Base-by-base conservation (phyloP, 2,113 vertebrate species). In the Amia ocellicauda region DNA sequence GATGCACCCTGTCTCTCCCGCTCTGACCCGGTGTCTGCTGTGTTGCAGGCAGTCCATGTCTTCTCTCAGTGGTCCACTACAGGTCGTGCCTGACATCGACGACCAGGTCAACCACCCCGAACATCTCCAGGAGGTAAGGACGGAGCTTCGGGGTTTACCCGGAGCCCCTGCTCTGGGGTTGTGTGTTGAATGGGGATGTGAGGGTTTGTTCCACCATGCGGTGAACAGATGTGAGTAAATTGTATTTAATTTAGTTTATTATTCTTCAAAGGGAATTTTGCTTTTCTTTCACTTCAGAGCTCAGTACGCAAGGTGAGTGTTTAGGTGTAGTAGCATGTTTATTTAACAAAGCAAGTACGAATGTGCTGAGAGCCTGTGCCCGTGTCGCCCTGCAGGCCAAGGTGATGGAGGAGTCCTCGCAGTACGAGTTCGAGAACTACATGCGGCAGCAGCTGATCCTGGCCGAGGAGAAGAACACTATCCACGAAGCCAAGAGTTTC, bases 351-450 rank as follows among this genome's bases (percentile, higher is more conserved):
- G n/a, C n/a, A n/a, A n/a, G n/a, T n/a, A n/a, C n/a, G n/a, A n/a
- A n/a, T n/a, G n/a, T n/a, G n/a, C n/a, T n/a, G n/a, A n/a, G n/a
- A n/a, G n/a, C n/a, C n/a, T 23, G 16, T 40, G 29, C 61, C 19
- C 17, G 49, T 57, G 3, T 65, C 45, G 57, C 17, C n/a, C 13
- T 13, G 0, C 81, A 99, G 97, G 93, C 85, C 0, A 98, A 98
- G 80, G 92, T 91, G 65, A 93, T 91, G 0, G 97, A 99, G 74
- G 97, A 99, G 79, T 96, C 94, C 28, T 98, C 96, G 0, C 96
- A 99, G 83, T 99, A 99, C 0, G 97, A 99, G 79, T 99, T 99
- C 14, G 97, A 99, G 87, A 96, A 94, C 89, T 98, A 98, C 90
- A 99, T 99, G 97, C 90, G 97, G 51, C 97, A 99, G 86, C 97